phyloP scores from a whole-genome alignment of 2,888 invertebrate genomes.

The Epistrophella euchroma region DNA sequence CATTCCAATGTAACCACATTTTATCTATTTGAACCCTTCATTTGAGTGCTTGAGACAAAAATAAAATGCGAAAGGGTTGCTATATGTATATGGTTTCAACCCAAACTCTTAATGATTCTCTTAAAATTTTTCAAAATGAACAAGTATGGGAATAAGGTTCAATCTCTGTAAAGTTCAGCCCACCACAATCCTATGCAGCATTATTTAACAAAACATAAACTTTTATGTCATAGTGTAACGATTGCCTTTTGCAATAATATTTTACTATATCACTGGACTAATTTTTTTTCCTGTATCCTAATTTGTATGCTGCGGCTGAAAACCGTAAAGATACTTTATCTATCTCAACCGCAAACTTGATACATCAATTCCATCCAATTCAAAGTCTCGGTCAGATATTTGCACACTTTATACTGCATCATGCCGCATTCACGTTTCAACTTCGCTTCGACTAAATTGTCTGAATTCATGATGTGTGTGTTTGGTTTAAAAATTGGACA shows the following conservation, averaged over 20 bases:
- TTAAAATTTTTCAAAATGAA: background rate
- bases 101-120: background rate
- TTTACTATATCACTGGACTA: conserved; percentile 22
- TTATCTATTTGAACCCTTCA: background rate
- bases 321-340: conserved; percentile 47
- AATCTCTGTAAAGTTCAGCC: background rate
- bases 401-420: conserved; percentile 15
- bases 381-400: conserved; percentile 43
- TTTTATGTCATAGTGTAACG: conserved; percentile 1
- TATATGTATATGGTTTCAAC: background rate
- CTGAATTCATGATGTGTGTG: conserved; percentile 1
- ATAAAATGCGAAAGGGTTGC: background rate
- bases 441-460: conserved; percentile 10
- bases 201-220: conserved; percentile 23
- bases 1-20: background rate
- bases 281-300: conserved; percentile 37
- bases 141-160: background rate
- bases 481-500: conserved; percentile 34
- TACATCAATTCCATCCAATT: conserved; percentile 65
- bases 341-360: conserved; percentile 56
- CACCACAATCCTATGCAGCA: background rate
- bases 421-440: background rate
- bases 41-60: background rate
- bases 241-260: conserved; percentile 12
- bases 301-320: conserved; percentile 53